phyloP scores from a whole-genome alignment of 1,140 invertebrate genomes.

The Panagrolaimus sp. region DNA sequence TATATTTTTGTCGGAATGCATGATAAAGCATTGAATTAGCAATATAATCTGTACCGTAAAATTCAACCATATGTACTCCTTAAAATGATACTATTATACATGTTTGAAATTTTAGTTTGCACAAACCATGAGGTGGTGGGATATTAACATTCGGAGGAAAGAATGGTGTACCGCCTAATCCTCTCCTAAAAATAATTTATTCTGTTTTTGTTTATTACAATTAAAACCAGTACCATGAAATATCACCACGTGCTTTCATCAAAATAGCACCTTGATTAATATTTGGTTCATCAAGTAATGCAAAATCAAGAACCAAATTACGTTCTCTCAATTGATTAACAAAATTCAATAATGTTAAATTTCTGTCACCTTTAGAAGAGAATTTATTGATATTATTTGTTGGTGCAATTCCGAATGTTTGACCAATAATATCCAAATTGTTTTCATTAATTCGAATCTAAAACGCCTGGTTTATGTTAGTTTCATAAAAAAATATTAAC shows the following conservation, averaged over 20 bases:
- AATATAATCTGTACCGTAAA: slow-evolving; percentile 54
- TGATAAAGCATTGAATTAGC: slow-evolving; percentile 59
- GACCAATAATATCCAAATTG: slow-evolving; percentile 53
- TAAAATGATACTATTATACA: too few species aligned
- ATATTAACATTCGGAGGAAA: slow-evolving; percentile 54
- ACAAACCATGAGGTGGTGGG: slow-evolving; percentile 45
- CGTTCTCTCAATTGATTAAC: slow-evolving; percentile 45
- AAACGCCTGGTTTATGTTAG: background rate
- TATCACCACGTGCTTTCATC: slow-evolving; percentile 54
- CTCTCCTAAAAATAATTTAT: slow-evolving; percentile 14
- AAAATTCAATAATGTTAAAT: slow-evolving; percentile 55
- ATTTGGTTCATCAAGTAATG: slow-evolving; percentile 50
- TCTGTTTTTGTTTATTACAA: too few species aligned
- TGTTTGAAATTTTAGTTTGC: too few species aligned
- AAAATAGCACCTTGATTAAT: slow-evolving; percentile 51
- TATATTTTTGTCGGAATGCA: slow-evolving; percentile 50
- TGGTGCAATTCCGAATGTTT: slow-evolving; percentile 45
- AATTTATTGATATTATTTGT: slow-evolving; percentile 22
- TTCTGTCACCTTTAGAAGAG: slow-evolving; percentile 28
- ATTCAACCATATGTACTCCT: slow-evolving; percentile 54
- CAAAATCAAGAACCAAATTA: slow-evolving; percentile 55
- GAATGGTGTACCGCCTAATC: slow-evolving; percentile 54
- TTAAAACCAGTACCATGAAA: slow-evolving; percentile 29
- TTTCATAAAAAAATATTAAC: slow-evolving; percentile 21
- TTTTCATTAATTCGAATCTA: slow-evolving; percentile 55